phyloP scores from a whole-genome alignment of 2,888 invertebrate species.

The Alitta virens region DNA sequence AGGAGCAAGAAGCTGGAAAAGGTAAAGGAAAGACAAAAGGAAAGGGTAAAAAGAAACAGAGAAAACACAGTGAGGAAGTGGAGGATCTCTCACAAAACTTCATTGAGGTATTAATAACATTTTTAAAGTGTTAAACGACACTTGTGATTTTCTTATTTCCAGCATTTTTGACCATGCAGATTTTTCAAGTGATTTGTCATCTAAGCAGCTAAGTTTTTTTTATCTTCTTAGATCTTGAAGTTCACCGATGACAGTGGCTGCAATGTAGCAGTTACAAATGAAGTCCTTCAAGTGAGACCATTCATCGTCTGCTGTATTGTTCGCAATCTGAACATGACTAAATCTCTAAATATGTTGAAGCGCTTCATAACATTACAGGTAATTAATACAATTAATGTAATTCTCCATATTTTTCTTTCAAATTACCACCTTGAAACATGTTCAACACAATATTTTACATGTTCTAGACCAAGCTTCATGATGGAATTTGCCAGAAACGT shows the following conservation, averaged over 20 bases:
- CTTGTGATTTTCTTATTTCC: too few relatives aligned
- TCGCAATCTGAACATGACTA: conserved; percentile 64
- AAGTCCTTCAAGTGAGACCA: conserved; percentile 66
- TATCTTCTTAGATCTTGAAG: conserved; percentile 24
- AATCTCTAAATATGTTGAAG: conserved; percentile 65
- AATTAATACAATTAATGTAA: too few relatives aligned
- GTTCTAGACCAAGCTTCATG: conserved; percentile 65
- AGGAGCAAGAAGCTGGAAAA: conserved; percentile 34
- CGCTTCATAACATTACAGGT: conserved; percentile 74
- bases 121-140: too few relatives aligned
- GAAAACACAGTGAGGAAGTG: conserved; percentile 40
- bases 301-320: conserved; percentile 74
- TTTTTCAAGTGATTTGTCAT: too few relatives aligned
- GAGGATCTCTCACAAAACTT: conserved; percentile 57
- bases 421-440: too few relatives aligned
- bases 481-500: conserved; percentile 72
- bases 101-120: conserved; percentile 32
- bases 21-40: conserved; percentile 21
- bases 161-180: too few relatives aligned
- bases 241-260: conserved; percentile 52
- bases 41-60: conserved; percentile 35
- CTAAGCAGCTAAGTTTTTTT: too few relatives aligned
- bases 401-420: too few relatives aligned
- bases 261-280: conserved; percentile 36
- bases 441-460: not conserved